phyloP scores from a whole-genome alignment of 2,797 vertebrate species.

The Darevskia mixta region DNA sequence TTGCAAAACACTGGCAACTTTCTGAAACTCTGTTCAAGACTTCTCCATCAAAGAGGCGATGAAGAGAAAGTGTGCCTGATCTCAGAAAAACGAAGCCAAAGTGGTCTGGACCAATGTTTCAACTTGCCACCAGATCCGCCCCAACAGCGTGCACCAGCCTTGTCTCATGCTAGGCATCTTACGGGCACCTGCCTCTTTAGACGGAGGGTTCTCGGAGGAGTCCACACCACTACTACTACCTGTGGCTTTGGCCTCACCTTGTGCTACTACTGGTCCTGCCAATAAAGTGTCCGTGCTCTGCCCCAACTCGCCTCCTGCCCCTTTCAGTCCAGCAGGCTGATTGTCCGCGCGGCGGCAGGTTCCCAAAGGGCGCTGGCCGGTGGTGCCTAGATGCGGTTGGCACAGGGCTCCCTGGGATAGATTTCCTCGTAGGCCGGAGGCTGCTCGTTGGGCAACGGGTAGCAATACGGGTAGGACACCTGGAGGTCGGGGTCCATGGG shows the following conservation, averaged over 20 bases:
- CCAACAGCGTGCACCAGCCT: not conserved
- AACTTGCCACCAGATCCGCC: not conserved
- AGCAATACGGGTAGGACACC: conserved; percentile 91
- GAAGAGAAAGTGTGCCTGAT: not conserved
- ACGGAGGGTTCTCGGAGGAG: not conserved
- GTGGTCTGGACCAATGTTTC: not conserved
- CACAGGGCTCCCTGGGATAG: conserved; percentile 85
- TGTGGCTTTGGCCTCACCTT: not conserved
- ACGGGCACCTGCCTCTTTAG: no score
- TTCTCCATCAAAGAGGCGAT: conserved; percentile 2
- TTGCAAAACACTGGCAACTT: conserved; percentile 17
- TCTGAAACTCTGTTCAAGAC: conserved; percentile 32
- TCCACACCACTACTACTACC: no score
- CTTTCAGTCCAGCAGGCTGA: conserved; percentile 60
- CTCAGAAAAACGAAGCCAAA: conserved; percentile 1
- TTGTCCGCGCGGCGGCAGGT: conserved; percentile 76
- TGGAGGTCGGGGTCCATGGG: conserved; percentile 90
- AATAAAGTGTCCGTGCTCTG: not conserved
- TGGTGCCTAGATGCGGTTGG: conserved; percentile 70
- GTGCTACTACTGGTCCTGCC: not conserved
- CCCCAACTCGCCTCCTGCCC: not conserved
- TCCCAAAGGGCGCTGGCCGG: not conserved
- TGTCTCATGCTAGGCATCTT: not conserved
- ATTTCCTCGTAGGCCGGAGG: conserved; percentile 92
- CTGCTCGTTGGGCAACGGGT: conserved; percentile 86